Conservation (phyloP, 2,888 invertebrate species). For the Drosophila phalerata region DNA sequence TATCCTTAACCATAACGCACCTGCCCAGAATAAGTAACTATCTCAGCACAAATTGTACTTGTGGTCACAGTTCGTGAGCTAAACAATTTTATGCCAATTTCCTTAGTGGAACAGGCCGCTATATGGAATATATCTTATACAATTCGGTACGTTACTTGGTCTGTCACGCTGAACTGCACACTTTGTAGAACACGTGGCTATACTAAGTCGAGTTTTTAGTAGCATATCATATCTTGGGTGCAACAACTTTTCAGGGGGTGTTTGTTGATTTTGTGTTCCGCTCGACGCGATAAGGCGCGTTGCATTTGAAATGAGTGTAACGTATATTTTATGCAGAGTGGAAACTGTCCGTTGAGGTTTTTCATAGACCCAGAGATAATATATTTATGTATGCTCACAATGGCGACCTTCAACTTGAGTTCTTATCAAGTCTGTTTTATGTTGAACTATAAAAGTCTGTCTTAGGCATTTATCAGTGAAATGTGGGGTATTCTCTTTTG, state of each 20-base stretch:
- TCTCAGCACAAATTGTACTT: slow-evolving; percentile 52
- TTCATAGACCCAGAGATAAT: slow-evolving; percentile 40
- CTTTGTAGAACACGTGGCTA: slow-evolving; percentile 63
- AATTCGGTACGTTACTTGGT: slow-evolving; percentile 65
- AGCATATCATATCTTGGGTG: slow-evolving; percentile 51
- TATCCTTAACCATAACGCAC: slow-evolving; percentile 66
- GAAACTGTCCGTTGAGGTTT: slow-evolving; percentile 57
- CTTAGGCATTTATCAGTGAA: slow-evolving; percentile 37
- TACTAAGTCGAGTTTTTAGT: slow-evolving; percentile 34
- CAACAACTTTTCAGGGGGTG: slow-evolving; percentile 32
- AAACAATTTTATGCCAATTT: slow-evolving; percentile 78
- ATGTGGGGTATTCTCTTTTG: background rate
- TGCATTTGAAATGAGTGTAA: slow-evolving; percentile 80
- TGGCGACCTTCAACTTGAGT: slow-evolving; percentile 68
- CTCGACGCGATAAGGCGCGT: slow-evolving; percentile 65
- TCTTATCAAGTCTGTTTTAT: slow-evolving; percentile 34
- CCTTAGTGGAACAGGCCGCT: slow-evolving; percentile 50
- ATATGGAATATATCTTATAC: slow-evolving; percentile 51
- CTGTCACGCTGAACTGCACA: slow-evolving; percentile 63
- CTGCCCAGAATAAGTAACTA: slow-evolving; percentile 54
- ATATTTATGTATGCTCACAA: slow-evolving; percentile 32
- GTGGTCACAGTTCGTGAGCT: slow-evolving; percentile 76
- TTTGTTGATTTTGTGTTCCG: slow-evolving; percentile 63
- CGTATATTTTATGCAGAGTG: slow-evolving; percentile 76
- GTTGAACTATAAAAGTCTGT: slow-evolving; percentile 25